phyloP scores from a whole-genome alignment of 2,888 invertebrate genomes.

The Hedychridium roseum region DNA sequence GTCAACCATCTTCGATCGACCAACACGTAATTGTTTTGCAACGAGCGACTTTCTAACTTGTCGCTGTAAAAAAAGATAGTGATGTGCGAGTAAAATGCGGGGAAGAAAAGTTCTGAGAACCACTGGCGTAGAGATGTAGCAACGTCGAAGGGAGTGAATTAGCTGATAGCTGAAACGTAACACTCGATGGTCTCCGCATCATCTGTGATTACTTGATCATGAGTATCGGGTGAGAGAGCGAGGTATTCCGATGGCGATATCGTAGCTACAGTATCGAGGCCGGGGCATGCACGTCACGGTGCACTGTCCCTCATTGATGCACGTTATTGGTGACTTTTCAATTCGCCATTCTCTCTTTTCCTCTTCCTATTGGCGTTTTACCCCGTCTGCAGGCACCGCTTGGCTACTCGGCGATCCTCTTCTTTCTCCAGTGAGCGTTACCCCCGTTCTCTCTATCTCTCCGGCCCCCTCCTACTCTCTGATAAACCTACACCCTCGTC shows the following conservation, averaged over 20 bases:
- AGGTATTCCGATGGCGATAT: constrained; percentile 30
- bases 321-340: constrained; percentile 38
- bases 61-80: too few relatives aligned
- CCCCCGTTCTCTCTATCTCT: background rate
- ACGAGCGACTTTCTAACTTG: constrained; percentile 8
- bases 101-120: constrained; percentile 20
- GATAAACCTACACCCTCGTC: constrained; percentile 17
- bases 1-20: too few relatives aligned
- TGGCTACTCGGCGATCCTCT: background rate
- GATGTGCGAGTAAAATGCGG: too few relatives aligned
- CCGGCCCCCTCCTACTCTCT: constrained; percentile 5
- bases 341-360: constrained; percentile 19
- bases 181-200: constrained; percentile 50
- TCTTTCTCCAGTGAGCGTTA: background rate
- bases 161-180: constrained; percentile 49
- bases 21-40: too few relatives aligned
- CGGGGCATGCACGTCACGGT: background rate
- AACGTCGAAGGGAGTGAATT: constrained; percentile 40
- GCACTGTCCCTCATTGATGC: background rate
- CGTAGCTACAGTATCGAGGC: constrained; percentile 12
- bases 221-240: constrained; percentile 43
- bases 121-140: constrained; percentile 36
- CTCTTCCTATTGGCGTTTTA: too few relatives aligned
- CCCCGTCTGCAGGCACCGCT: constrained; percentile 5
- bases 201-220: constrained; percentile 56